These are phyloP conservation scores for Aphelenchoides besseyi DNA, from an alignment of 1,140 invertebrate genomes.

Conservation along the genomic window DNA sequence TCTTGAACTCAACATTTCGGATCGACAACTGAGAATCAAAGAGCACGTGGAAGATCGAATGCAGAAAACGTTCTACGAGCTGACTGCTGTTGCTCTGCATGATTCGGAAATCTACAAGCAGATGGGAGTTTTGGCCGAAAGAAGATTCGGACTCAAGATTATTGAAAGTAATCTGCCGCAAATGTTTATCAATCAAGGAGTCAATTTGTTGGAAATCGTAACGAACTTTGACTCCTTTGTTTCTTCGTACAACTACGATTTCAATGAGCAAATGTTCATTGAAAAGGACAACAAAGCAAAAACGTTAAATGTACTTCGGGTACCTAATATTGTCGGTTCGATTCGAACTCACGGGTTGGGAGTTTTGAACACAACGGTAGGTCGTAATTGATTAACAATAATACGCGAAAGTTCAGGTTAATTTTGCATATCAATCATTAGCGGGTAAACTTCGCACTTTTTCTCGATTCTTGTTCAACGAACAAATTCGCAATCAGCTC, in stretches of 20 bases:
- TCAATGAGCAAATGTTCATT: conserved; percentile 88
- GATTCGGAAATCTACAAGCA: conserved; percentile 95
- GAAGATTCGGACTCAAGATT: conserved; percentile 77
- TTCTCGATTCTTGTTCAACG: conserved; percentile 95
- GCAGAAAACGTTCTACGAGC: conserved; percentile 90
- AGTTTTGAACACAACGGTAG: conserved; percentile 89
- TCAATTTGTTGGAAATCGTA: conserved; percentile 97
- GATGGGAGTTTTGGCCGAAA: conserved; percentile 85
- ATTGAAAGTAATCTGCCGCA: conserved; percentile 88
- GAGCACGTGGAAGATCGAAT: conserved; percentile 82
- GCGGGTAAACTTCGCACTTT: conserved; percentile 88
- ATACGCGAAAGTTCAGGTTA: conserved; percentile 69
- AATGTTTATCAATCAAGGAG: conserved; percentile 86
- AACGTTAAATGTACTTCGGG: conserved; percentile 90
- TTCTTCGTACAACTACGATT: conserved; percentile 85
- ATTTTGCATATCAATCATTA: conserved; percentile 94
- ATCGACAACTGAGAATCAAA: conserved; percentile 50
- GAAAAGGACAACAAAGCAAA: conserved; percentile 87
- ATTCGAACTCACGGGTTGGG: conserved; percentile 94
- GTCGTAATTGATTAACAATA: conserved; percentile 40
- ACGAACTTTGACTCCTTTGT: conserved; percentile 93
- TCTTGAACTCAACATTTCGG: conserved; percentile 10
- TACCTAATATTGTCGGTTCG: conserved; percentile 91
- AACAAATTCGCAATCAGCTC: conserved; percentile 91
- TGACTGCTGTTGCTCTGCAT: conserved; percentile 91